Evolutionary conservation across 2,797 vertebrate species (phyloP).

Genomic region (Cottoperca gobio): DNA sequence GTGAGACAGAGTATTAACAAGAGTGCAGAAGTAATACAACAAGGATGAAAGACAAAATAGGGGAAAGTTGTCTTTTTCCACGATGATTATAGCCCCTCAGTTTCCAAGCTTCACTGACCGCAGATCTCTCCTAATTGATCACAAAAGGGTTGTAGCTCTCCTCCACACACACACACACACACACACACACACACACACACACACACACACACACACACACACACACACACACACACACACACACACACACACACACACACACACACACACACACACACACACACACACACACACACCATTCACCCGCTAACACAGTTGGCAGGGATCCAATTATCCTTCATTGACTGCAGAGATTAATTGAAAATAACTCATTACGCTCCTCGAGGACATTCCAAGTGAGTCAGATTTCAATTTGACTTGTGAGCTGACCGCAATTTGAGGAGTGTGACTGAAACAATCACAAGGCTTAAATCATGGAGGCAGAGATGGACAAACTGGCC

Average conservation of each 20-base stretch:
- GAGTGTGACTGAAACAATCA: slow-evolving; percentile 22
- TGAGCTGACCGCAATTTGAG: slow-evolving; percentile 21
- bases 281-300: slow-evolving; percentile 35
- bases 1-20: neutral
- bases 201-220: too few relatives aligned
- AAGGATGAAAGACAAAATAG: slow-evolving; percentile 17
- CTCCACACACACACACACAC: too few relatives aligned
- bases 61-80: slow-evolving; percentile 25
- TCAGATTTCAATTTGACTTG: slow-evolving; percentile 48
- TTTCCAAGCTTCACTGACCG: slow-evolving; percentile 27
- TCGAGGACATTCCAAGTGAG: slow-evolving; percentile 48
- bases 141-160: slow-evolving; percentile 25
- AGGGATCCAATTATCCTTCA: slow-evolving; percentile 58
- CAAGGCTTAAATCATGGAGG: slow-evolving; percentile 1
- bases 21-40: neutral
- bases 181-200: too few relatives aligned
- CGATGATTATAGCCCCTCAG: neutral
- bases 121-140: slow-evolving; percentile 55
- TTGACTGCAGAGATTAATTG: slow-evolving; percentile 63
- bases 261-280: slow-evolving; percentile 18
- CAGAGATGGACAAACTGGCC: neutral
- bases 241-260: neutral
- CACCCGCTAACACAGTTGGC: slow-evolving; percentile 71
- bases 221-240: too few relatives aligned
- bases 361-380: slow-evolving; percentile 63